These are phyloP conservation scores for Microctonus aethiopoides DNA, from an alignment of 2,888 invertebrate species.

Conservation along the genomic window DNA sequence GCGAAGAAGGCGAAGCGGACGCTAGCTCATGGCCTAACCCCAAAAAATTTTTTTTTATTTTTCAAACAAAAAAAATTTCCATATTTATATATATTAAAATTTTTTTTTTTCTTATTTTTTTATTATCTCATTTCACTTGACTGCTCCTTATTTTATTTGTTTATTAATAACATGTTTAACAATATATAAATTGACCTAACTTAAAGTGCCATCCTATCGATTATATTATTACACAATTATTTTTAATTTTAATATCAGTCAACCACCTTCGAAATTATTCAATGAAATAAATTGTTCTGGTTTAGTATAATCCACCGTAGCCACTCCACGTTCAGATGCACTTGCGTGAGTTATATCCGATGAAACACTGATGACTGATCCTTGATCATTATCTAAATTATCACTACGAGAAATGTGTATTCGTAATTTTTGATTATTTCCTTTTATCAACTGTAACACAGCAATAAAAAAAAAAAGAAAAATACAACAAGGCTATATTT, in stretches of 20 bases:
- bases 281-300: not conserved
- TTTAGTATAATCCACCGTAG: not conserved
- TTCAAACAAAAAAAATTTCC: not conserved
- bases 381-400: slow-evolving; percentile 24
- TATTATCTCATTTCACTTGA: not conserved
- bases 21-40: slow-evolving; percentile 10
- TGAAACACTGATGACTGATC: not conserved
- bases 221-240: not conserved
- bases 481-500: not conserved
- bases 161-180: not conserved
- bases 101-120: no score
- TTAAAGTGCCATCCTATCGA: not conserved
- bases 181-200: not conserved
- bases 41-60: slow-evolving; percentile 1
- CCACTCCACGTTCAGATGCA: not conserved
- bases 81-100: not conserved
- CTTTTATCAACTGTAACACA: slow-evolving; percentile 46
- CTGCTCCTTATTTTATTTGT: not conserved
- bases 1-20: slow-evolving; percentile 17
- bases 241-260: not conserved
- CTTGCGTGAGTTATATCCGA: not conserved
- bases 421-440: slow-evolving; percentile 43
- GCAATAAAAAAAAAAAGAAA: not conserved
- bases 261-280: not conserved
- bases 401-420: slow-evolving; percentile 51